Conservation (phyloP, 2,888 invertebrate genomes). For the Omphaloscelis lunosa region DNA sequence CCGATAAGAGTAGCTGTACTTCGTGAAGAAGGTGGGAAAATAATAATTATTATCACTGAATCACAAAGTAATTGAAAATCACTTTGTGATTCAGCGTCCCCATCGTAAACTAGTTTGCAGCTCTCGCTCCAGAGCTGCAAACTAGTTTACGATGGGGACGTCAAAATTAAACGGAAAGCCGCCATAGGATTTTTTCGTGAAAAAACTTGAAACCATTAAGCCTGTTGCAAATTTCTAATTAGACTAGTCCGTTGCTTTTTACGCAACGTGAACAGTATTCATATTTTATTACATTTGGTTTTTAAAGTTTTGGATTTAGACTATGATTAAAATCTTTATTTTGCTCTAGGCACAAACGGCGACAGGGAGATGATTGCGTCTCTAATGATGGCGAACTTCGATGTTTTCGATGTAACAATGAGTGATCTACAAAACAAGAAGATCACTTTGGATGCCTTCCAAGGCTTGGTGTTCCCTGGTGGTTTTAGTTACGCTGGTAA, state of each 20-base stretch:
- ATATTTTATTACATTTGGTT: background rate
- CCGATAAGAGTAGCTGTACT: conserved; percentile 96
- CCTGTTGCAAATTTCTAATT: background rate
- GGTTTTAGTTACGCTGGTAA: conserved; percentile 99
- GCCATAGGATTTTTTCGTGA: background rate
- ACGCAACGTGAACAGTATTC: background rate
- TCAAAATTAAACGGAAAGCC: background rate
- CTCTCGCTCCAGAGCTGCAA: background rate
- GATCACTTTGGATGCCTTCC: conserved; percentile 94
- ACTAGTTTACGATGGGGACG: background rate
- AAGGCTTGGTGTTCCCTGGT: conserved; percentile 98
- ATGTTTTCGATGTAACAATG: conserved; percentile 98
- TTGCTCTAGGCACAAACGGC: conserved; percentile 94
- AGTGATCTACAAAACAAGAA: conserved; percentile 94
- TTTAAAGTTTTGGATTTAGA: background rate
- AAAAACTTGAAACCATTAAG: background rate
- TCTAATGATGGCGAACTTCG: conserved; percentile 96
- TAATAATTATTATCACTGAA: background rate
- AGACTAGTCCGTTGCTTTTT: background rate
- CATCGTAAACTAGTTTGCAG: too few species aligned
- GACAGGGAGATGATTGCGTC: conserved; percentile 99
- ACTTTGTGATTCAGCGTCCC: too few species aligned
- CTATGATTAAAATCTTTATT: background rate
- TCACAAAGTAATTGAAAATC: background rate
- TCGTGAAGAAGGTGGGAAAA: conserved; percentile 95